Conservation (phyloP, 2,113 vertebrate species). For the Callithrix jacchus region DNA sequence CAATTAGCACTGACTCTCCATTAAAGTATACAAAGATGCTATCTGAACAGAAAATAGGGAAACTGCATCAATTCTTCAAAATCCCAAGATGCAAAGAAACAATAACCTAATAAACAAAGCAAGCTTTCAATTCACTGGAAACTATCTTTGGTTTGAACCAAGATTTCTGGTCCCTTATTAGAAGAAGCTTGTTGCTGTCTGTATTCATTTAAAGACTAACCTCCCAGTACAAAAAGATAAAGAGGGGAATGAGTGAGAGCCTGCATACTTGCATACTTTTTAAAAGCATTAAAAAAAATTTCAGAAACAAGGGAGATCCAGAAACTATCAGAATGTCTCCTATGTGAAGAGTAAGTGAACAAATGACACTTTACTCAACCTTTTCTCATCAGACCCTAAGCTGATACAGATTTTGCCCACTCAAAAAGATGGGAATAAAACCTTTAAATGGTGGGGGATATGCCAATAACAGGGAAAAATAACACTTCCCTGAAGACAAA, state of each 20-base stretch:
- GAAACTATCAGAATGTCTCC: not conserved
- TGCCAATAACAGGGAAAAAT: constrained; percentile 25
- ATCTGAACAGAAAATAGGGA: not conserved
- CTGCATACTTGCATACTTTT: not conserved
- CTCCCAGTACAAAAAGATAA: not conserved
- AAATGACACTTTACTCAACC: not conserved
- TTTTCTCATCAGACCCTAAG: not conserved
- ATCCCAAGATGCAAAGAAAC: not conserved
- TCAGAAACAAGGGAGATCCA: not conserved
- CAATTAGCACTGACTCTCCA: not conserved
- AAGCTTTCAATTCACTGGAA: not conserved
- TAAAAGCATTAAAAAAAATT: not conserved
- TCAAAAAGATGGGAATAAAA: not conserved
- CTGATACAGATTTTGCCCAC: not conserved
- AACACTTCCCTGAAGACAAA: constrained; percentile 52
- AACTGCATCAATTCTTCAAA: not conserved
- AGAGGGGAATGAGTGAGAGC: not conserved
- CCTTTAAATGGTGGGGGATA: not conserved
- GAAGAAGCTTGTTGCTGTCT: not conserved
- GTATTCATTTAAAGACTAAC: not conserved
- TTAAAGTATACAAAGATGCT: not conserved
- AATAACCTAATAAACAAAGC: not conserved
- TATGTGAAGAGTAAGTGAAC: not conserved
- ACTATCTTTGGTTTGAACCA: not conserved
- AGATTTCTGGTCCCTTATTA: not conserved